These are phyloP conservation scores for Cettia cetti DNA, from an alignment of 2,113 vertebrate species.

Conservation along the genomic window DNA sequence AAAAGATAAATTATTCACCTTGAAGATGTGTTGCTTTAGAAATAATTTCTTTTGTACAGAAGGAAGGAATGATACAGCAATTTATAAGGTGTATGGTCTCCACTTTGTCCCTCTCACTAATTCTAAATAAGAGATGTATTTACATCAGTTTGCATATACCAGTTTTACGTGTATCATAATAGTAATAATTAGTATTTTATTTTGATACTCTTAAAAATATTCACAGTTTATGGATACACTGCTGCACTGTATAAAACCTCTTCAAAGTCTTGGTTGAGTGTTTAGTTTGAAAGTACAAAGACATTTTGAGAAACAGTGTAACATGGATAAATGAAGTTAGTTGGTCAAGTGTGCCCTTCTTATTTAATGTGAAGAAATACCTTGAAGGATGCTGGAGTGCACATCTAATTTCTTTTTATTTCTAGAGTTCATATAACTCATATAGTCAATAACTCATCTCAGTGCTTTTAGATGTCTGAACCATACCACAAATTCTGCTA, in stretches of 20 bases:
- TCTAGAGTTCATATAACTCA: not conserved
- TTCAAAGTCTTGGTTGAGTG: not conserved
- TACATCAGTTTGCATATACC: not conserved
- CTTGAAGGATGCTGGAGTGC: not conserved
- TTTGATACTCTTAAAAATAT: not conserved
- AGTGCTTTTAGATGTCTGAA: not conserved
- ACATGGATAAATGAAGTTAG: not conserved
- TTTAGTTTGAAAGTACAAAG: not conserved
- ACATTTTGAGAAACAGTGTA: not conserved
- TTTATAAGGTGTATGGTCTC: not conserved
- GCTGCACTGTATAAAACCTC: not conserved
- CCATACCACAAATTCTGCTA: not conserved
- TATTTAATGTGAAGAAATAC: not conserved
- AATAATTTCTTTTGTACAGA: not conserved
- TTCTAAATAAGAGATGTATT: not conserved
- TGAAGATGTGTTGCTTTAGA: not conserved
- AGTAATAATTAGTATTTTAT: not conserved
- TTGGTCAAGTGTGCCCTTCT: not conserved
- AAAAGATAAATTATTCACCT: not conserved
- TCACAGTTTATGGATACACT: not conserved
- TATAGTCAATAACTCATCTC: not conserved
- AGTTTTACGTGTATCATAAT: not conserved
- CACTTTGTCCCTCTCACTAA: not conserved
- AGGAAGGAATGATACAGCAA: not conserved
- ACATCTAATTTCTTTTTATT: not conserved